Evolutionary conservation across 2,797 vertebrate species (phyloP), one percentile per base, ranked within the genome.

Genomic region (Gila robusta): DNA sequence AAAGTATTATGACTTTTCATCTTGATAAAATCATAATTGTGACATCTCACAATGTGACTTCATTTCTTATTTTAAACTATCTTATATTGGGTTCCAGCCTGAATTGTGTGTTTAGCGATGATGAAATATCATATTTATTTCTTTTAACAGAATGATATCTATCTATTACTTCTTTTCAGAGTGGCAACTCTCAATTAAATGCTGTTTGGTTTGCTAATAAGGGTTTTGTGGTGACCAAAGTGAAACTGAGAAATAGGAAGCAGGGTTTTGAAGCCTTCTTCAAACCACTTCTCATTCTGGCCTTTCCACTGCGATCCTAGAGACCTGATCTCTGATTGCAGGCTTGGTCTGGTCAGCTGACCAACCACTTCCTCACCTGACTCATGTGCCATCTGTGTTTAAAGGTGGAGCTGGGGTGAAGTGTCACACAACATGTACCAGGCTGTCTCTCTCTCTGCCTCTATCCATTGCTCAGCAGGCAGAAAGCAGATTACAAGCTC

Each of bases 401-500:
- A 74, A 72, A 80, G 56, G 72, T 77, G 73, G 64, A 78, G 19
- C 66, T 72, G 21, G 70, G 66, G 54, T 81, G 19, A 87, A 64
- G 26, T 37, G 35, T 49, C 17, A 70, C 35, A 64, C 21, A 12
- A 49, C 64, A 74, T 74, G 39, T 80, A 73, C 76, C 76, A 88
- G 82, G 79, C 71, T 85, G 70, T 76, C 87, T 88, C 90, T 54
- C 90, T 54, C 79, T 80, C 78, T 64, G 16, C 32, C 9, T 89
- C 89, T 88, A 5, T 21, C 73, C 6, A 76, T 86, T 79, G 86
- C 82, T 62, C n/a, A 56, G 76, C 81, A 54, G 49, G 37, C 37
- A 56, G 56, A 72, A 66, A 89, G 23, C 21, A 73, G 79, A 86
- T 74, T 81, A 94, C 74, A 89, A 88, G 83, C 84, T 86, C 71